phyloP scores from a whole-genome alignment of 2,888 invertebrate genomes.

The Lepidocyrtoides sp. region DNA sequence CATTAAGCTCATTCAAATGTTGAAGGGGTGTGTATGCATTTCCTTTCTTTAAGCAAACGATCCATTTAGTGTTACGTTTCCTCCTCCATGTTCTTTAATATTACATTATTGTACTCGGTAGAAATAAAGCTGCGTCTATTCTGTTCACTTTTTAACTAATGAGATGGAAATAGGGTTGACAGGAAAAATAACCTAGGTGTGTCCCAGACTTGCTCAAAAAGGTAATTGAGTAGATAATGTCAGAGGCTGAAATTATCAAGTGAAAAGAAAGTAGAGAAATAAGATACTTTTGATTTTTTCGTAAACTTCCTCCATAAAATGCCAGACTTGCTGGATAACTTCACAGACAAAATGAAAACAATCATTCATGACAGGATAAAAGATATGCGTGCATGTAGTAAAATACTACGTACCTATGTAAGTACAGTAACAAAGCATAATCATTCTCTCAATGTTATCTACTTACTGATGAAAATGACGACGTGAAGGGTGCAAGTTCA shows the following conservation, averaged over 20 bases:
- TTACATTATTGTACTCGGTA: not conserved
- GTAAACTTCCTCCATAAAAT: not conserved
- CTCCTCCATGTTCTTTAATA: not conserved
- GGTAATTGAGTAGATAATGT: too few relatives aligned
- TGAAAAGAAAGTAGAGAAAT: not conserved
- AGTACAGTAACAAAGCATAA: too few relatives aligned
- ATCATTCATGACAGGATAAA: too few relatives aligned
- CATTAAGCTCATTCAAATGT: constrained; percentile 34
- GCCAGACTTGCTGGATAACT: too few relatives aligned
- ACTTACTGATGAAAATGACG: not conserved
- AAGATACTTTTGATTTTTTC: not conserved
- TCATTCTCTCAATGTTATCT: not conserved
- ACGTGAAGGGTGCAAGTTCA: not conserved
- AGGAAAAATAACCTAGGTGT: not conserved
- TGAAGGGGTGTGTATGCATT: not conserved
- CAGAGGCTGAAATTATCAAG: too few relatives aligned
- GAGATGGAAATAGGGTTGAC: constrained; percentile 24
- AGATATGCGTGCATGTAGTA: too few relatives aligned
- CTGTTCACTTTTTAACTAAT: not conserved
- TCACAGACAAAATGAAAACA: too few relatives aligned
- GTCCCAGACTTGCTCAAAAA: not conserved
- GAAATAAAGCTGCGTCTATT: not conserved
- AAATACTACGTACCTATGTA: too few relatives aligned
- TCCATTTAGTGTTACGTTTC: not conserved
- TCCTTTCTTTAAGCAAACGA: constrained; percentile 1